Percentiles rank a stretch among this genome's conserved stretches.
Evolutionary conservation across 2,888 invertebrate species (phyloP).

Genomic region (Eupithecia abbreviata): DNA sequence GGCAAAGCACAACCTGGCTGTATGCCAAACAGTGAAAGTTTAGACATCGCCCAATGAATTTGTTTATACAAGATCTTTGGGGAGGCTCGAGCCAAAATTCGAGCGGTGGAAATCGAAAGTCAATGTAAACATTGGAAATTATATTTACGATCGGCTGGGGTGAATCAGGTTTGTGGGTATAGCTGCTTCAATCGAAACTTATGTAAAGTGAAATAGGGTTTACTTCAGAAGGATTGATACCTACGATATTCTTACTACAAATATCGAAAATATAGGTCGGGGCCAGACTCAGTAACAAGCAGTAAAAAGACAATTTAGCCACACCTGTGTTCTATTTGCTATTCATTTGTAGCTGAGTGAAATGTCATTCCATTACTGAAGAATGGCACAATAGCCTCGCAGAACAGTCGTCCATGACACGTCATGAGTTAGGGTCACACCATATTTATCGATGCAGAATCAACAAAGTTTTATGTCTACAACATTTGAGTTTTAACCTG

Average conservation of each 20-base stretch:
- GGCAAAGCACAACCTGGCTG: conserved; percentile 64
- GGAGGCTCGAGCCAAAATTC: conserved; percentile 63
- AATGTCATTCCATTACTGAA: conserved; percentile 50
- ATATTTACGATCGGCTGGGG: conserved; percentile 54
- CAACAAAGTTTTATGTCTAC: background rate
- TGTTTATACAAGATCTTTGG: conserved; percentile 67
- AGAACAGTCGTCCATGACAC: conserved; percentile 60
- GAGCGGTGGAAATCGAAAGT: conserved; percentile 65
- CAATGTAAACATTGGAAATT: conserved; percentile 69
- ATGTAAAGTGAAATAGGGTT: conserved; percentile 18
- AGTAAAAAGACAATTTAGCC: conserved; percentile 14
- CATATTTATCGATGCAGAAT: background rate
- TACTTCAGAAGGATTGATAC: conserved; percentile 11
- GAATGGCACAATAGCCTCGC: conserved; percentile 48
- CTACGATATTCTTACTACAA: background rate
- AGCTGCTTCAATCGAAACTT: conserved; percentile 37
- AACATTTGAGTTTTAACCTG: background rate
- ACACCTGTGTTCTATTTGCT: conserved; percentile 19
- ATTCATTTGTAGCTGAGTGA: conserved; percentile 23
- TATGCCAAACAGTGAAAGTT: conserved; percentile 79
- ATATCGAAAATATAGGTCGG: conserved; percentile 9
- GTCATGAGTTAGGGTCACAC: conserved; percentile 51
- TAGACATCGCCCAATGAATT: conserved; percentile 74
- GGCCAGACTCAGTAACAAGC: conserved; percentile 8
- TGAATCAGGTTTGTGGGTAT: conserved; percentile 38